phyloP scores from a whole-genome alignment of 2,888 invertebrate species.

The Dasysyrphus albostriatus region DNA sequence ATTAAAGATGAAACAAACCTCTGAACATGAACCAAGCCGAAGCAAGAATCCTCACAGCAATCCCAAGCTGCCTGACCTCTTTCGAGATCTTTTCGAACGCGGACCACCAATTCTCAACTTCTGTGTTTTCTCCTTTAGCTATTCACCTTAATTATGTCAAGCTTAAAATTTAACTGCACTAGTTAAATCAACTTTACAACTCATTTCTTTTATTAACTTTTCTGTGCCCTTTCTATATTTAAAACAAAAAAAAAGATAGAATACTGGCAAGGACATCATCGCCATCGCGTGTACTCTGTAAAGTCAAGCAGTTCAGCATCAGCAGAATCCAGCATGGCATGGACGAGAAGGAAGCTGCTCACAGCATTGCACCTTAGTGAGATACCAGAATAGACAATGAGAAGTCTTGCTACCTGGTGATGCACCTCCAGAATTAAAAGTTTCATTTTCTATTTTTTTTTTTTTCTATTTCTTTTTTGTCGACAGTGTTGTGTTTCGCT shows the following conservation, averaged over 20 bases:
- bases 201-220: conserved; percentile 57
- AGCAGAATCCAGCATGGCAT: not conserved
- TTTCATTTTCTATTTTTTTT: conserved; percentile 39
- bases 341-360: conserved; percentile 19
- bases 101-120: conserved; percentile 5
- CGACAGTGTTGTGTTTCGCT: conserved; percentile 42
- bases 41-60: conserved; percentile 5
- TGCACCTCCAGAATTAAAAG: conserved; percentile 56
- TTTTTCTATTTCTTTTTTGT: conserved; percentile 4
- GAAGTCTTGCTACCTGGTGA: conserved; percentile 68
- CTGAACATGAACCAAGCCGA: conserved; percentile 28
- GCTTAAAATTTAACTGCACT: conserved; percentile 76
- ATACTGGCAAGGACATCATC: conserved; percentile 66
- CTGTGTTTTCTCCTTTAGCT: conserved; percentile 46
- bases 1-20: conserved; percentile 13
- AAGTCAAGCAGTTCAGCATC: conserved; percentile 19
- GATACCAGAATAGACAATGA: conserved; percentile 73
- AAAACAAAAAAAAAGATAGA: conserved; percentile 24
- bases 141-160: conserved; percentile 75
- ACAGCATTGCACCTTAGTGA: conserved; percentile 19
- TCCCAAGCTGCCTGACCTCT: conserved; percentile 54
- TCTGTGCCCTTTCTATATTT: conserved; percentile 8
- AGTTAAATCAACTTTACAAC: conserved; percentile 76
- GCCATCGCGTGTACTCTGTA: conserved; percentile 47
- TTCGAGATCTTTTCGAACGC: conserved; percentile 46